Percentiles rank a stretch among this genome's conserved stretches.
These are phyloP conservation scores for Tiaroga cobitis DNA, from an alignment of 2,797 vertebrate species.

Conservation along the genomic window DNA sequence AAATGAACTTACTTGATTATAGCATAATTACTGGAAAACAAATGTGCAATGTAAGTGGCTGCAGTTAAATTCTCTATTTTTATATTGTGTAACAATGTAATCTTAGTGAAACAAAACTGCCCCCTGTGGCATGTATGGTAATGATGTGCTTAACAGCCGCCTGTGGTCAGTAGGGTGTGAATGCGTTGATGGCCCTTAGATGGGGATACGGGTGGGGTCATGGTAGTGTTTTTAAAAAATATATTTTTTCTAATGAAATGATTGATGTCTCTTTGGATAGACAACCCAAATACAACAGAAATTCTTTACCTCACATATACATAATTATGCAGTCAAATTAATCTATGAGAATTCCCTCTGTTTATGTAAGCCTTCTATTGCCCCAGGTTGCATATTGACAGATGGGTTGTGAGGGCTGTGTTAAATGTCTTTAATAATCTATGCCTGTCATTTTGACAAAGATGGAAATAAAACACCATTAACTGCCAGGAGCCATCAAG, in stretches of 20 bases:
- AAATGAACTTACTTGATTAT: conserved; percentile 10
- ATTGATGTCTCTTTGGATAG: neutral
- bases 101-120: conserved; percentile 9
- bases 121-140: conserved; percentile 19
- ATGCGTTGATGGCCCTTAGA: conserved; percentile 32
- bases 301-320: neutral
- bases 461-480: conserved; percentile 75
- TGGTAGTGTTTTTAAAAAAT: conserved; percentile 49
- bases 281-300: conserved; percentile 10
- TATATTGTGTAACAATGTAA: neutral
- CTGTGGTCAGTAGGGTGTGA: conserved; percentile 23
- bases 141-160: neutral
- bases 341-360: neutral
- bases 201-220: conserved; percentile 17
- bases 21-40: conserved; percentile 19
- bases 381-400: conserved; percentile 66
- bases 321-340: neutral
- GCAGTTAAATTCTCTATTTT: neutral
- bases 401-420: conserved; percentile 72
- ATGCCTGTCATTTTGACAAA: conserved; percentile 76
- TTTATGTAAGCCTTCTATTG: conserved; percentile 18
- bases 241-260: conserved; percentile 56
- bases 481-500: conserved; percentile 63
- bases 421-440: conserved; percentile 83
- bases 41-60: neutral